Evolutionary conservation across 2,113 vertebrate species (phyloP), one percentile per base, ranked within the genome.

Genomic region (Malurus alboscapulatus): DNA sequence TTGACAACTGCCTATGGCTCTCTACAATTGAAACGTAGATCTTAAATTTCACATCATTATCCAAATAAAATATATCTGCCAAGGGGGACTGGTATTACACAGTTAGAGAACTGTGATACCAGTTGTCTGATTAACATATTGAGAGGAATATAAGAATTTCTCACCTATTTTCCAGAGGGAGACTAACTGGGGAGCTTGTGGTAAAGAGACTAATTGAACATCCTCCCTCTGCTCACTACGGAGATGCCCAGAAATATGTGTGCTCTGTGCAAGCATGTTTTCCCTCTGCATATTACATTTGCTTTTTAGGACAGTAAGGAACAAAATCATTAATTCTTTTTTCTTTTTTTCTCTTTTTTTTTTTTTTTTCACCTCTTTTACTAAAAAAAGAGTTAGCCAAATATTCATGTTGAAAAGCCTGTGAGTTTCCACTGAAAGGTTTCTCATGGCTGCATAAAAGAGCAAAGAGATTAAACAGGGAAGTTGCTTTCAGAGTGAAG

Each of bases 1-100:
- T 98, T 99, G 99, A 99, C 99, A 99, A 98, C 97, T 97, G 98
- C 99, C 99, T 97, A 97, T 98, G 98, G 99, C 98, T 98, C 97
- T 97, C 97, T 97, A 98, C 98, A 98, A 98, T 98, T 96, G 98
- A 99, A 99, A 99, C 96, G 97, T 98, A 98, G 98, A 98, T 99
- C 98, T 99, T 98, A 98, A 99, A 99, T 99, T 99, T 98, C 98
- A 99, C 98, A 98, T 99, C 98, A 98, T 99, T 99, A 99, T 99
- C 99, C 98, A 97, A 97, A 98, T 98, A 98, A 98, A 98, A 98
- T 98, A 97, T 98, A 98, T 98, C 97, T 98, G 98, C 98, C 98
- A 98, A 98, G 96, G 98, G 98, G 98, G 98, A 98, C 98, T 98
- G 97, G 97, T 98, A 98, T 98, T 98, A 98, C 97, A 98, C 97